Evolutionary conservation across 2,888 invertebrate genomes (phyloP), one percentile per base, ranked within the genome.

Genomic region (Limnephilus lunatus): DNA sequence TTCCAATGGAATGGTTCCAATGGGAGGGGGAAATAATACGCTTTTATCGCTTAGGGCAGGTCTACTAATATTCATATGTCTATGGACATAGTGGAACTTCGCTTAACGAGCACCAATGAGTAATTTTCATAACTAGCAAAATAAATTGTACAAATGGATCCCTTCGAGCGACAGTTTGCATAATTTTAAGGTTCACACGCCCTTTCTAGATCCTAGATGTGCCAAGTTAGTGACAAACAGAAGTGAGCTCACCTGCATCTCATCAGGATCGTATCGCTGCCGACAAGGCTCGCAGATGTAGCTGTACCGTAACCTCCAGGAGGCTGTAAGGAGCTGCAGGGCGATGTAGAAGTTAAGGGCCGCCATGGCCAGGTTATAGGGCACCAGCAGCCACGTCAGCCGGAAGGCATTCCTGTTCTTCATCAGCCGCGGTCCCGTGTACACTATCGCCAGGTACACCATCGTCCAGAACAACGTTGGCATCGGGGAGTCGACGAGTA

Each of bases 201-300:
- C 39, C 39, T 39, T 0, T 39, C 9, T 44, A 39, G 39, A 39
- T 35, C 39, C 39, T 39, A 39, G 39, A 39, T 39, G 39, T 39
- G 39, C 9, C 39, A 39, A 39, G n/a, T n/a, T n/a, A n/a, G 48
- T 68, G 68, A 25, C 68, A 68, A 25, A n/a, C 19, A 15, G 82
- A 32, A 82, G 32, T 82, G 25, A 53, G 19, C 53, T 53, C 96
- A 98, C 99, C 96, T 98, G 97, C 92, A 98, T 94, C 95, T 99
- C 98, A 94, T 98, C 97, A 0, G 98, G 97, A 94, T 98, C 97
- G 94, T 97, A 97, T 87, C 97, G 97, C 94, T 98, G 97, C 93
- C 97, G 96, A 94, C 98, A 98, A 2, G 98, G 98, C 95, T 99
- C 98, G 95, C 99, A 99, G 32, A 98, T 97, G 94, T 98, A 98